Conservation (phyloP, 2,113 vertebrate species). For the Mobula hypostoma region DNA sequence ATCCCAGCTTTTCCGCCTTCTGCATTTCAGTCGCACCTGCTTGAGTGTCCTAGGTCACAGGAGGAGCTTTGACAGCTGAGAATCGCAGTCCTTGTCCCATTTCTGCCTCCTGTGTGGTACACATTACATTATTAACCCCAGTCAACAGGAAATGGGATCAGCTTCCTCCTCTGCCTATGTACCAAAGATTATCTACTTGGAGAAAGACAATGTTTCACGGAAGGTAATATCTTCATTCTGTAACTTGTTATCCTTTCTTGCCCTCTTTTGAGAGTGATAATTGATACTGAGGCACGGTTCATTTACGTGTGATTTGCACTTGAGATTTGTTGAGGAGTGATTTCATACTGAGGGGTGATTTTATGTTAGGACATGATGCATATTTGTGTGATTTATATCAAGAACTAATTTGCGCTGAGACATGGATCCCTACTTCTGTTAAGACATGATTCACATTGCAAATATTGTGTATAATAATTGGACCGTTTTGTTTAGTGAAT, state of each 20-base stretch:
- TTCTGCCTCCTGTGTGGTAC: neutral
- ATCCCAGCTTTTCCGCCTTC: neutral
- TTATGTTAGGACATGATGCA: neutral
- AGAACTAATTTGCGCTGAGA: neutral
- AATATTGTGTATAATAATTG: neutral
- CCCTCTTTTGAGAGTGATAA: neutral
- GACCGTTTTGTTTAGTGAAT: neutral
- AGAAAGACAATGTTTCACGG: constrained; percentile 62
- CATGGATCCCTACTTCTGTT: neutral
- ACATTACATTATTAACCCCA: neutral
- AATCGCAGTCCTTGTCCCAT: neutral
- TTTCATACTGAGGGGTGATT: neutral
- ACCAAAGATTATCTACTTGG: constrained; percentile 60
- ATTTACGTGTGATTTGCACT: neutral
- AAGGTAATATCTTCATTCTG: constrained; percentile 51
- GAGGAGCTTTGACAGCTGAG: neutral
- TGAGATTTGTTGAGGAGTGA: neutral
- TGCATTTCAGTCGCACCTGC: constrained; percentile 12
- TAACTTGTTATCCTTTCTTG: neutral
- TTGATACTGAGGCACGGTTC: neutral
- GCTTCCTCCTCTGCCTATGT: constrained; percentile 59
- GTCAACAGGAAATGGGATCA: constrained; percentile 57
- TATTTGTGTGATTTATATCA: neutral
- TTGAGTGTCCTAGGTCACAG: neutral
- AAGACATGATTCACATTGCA: neutral